Evolutionary conservation across 2,113 vertebrate species (phyloP), one percentile per base, ranked within the genome.

Genomic region (Phaethon lepturus): DNA sequence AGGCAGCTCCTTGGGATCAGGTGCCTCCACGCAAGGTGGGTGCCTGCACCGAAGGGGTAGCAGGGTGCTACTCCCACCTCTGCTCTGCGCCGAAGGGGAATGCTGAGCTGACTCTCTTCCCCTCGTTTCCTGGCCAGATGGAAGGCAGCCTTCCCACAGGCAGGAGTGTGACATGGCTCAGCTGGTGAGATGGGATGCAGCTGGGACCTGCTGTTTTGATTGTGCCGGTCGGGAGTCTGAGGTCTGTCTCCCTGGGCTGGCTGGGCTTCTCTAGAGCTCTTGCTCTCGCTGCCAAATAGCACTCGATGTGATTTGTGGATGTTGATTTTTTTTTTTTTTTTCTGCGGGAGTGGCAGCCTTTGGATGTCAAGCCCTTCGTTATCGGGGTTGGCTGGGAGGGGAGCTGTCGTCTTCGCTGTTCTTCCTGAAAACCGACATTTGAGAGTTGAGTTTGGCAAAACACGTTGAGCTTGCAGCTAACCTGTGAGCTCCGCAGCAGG

Each of bases 101-200:
- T 1, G 2, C n/a, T 3, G 67, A 76, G 72, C 58, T 50, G 12
- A 3, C 8, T 78, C 62, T 17, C 26, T 45, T 44, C 6, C 55
- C 58, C 15, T 17, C 11, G 8, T 74, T 69, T 38, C 52, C 71
- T 47, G 69, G 47, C 38, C 35, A 66, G 69, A 15, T 13, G 55
- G 5, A 10, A 25, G 56, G 53, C 69, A 28, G 66, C 45, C 22
- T 40, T 64, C 74, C 68, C 6, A 6, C 24, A 12, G 53, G 59
- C 94, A 24, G 77, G 26, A 85, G 38, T 2, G 67, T 25, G 62
- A 10, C 40, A 8, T 1, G n/a, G 77, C 81, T 69, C 89, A 84
- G 64, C 72, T 80, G 88, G 45, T 45, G 79, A 18, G 62, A 79
- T 17, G 78, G 59, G 89, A 50, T 56, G 72, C 95, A 96, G 96